Evolutionary conservation across 1,140 invertebrate genomes (phyloP), one percentile per base, ranked within the genome.

Genomic region (Drosophila asahinai): DNA sequence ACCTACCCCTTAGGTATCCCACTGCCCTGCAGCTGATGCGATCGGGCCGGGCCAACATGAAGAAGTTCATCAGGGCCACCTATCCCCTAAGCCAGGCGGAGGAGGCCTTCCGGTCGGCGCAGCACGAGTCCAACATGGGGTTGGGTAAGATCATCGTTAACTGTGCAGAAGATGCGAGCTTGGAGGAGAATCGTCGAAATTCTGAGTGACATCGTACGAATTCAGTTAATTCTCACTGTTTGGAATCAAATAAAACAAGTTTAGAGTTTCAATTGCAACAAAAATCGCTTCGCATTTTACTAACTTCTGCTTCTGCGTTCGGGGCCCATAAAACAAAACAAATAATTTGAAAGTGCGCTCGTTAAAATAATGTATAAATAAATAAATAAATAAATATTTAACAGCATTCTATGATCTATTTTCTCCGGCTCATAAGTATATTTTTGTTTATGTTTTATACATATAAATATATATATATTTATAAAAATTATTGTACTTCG

Each of bases 401-500:
- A 84, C 81, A 84, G 64, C 54, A 55, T 78, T 65, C 81, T 86
- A 86, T 59, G 52, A 78, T 78, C 78, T 81, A 77, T 60, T 81
- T 66, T 81, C 80, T 87, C 61, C 75, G 81, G 78, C 71, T 80
- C 80, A 81, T 84, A 80, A 73, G 36, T 71, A 78, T 78, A 86
- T 61, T 62, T 64, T 67, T 64, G 45, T 58, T 68, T 40, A 51
- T 81, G 43, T 66, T 61, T 36, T 58, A 71, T 60, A 71, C 33
- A 72, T 72, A 52, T 47, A 72, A 54, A 22, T 22, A 42, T 72
- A 77, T 47, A 72, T 77, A 61, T 49, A 55, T 75, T 60, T 90
- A 81, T 80, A 79, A 83, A 89, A 90, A 83, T 89, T 89, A 89
- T 89, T 89, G 86, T 89, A 89, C 86, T 89, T 89, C 86, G 86